These are phyloP conservation scores for Nematolebias whitei DNA, from an alignment of 2,113 vertebrate genomes.

Conservation along the genomic window DNA sequence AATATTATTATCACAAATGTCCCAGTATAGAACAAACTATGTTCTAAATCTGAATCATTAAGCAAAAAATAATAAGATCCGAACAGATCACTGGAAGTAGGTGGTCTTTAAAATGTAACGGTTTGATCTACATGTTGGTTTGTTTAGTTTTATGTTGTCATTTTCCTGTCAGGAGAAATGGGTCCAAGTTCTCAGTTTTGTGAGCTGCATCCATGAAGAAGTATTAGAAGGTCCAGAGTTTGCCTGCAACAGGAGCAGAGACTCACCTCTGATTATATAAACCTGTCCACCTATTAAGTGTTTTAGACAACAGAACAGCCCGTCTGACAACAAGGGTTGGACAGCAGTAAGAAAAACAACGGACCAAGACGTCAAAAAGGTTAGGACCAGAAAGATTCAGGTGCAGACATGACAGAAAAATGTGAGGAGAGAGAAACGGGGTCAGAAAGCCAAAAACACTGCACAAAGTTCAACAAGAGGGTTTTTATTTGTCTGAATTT, in stretches of 20 bases:
- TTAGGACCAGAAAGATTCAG: constrained; percentile 81
- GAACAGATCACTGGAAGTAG: too few relatives aligned
- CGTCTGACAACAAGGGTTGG: constrained; percentile 97
- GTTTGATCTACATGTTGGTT: too few relatives aligned
- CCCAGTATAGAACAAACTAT: too few relatives aligned
- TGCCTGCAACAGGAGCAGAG: constrained; percentile 38
- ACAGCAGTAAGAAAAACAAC: constrained; percentile 96
- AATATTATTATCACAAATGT: too few relatives aligned
- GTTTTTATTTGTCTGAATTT: constrained; percentile 56
- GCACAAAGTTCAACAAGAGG: constrained; percentile 81
- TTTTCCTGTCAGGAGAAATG: too few relatives aligned
- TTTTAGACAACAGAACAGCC: constrained; percentile 99
- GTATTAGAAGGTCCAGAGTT: constrained; percentile 1
- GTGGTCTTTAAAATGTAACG: too few relatives aligned
- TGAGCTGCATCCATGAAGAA: constrained; percentile 72
- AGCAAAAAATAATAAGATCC: too few relatives aligned
- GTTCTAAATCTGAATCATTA: too few relatives aligned
- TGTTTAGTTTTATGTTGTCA: too few relatives aligned
- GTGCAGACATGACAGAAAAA: constrained; percentile 65
- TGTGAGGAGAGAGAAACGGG: constrained; percentile 76
- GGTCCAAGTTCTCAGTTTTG: background rate
- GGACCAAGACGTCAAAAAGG: constrained; percentile 89
- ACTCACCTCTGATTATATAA: constrained; percentile 99
- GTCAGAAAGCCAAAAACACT: constrained; percentile 83
- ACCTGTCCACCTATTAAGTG: constrained; percentile 99